Evolutionary conservation across 2,113 vertebrate species (phyloP), one percentile per base, ranked within the genome.

Genomic region (Leptosomus discolor): DNA sequence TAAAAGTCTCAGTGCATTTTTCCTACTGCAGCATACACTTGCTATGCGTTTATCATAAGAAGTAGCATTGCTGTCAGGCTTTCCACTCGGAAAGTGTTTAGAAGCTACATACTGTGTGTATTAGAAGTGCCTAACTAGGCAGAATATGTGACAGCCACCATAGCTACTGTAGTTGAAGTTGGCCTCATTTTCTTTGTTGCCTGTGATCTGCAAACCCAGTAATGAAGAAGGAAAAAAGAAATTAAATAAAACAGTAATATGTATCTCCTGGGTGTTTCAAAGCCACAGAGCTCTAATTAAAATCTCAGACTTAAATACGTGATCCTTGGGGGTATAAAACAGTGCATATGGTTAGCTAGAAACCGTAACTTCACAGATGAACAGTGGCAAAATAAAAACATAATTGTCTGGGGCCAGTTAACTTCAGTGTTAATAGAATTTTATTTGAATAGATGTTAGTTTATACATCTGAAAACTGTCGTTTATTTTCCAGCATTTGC

Each of bases 251-350:
- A 64, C 12, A 64, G 73, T 78, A 92, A 63, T 84, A n/a, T 56
- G 2, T 93, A 43, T 91, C 90, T 84, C 76, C 70, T 74, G 81
- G 64, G 69, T 92, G 92, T 95, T 90, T 90, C 82, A 90, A 94
- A 88, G 56, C 78, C 56, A 80, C 64, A 68, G 57, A 92, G 17
- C 3, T 1, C 76, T 97, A 95, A 97, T 97, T 96, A 97, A 94
- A 94, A 82, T 87, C 57, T 96, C 58, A 82, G 30, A 27, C 58
- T 96, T 88, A 85, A 76, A 43, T 70, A 92, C 90, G 46, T 53
- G 24, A 50, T 84, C 53, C 67, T 92, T 45, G 27, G 27, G 39
- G n/a, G 30, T 85, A 70, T 64, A 57, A 74, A 95, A 74, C 43
- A 74, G 61, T 37, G n/a, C 51, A 64, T 41, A 73, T n/a, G 46